These are phyloP conservation scores for Siphamia tubifer DNA, from an alignment of 2,113 vertebrate species.

Conservation along the genomic window DNA sequence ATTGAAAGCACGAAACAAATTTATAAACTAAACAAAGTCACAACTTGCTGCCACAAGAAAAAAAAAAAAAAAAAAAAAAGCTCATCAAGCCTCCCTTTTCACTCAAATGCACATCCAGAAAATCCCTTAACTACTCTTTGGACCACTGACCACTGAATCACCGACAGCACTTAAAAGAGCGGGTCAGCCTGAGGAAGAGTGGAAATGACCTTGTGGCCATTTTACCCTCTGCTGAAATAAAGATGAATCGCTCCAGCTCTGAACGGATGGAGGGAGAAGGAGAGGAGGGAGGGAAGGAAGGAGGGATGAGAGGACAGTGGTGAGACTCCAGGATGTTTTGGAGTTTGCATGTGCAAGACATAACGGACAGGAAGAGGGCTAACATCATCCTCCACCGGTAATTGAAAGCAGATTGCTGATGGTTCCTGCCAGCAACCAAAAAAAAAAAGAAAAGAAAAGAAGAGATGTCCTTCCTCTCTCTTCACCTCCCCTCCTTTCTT, in stretches of 20 bases:
- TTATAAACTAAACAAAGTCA: not conserved
- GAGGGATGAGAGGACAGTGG: slow-evolving; percentile 56
- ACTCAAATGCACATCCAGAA: slow-evolving; percentile 6
- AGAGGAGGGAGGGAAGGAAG: not conserved
- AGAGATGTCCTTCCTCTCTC: slow-evolving; percentile 60
- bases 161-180: slow-evolving; percentile 26
- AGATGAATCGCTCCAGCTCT: slow-evolving; percentile 54
- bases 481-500: slow-evolving; percentile 18
- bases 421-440: slow-evolving; percentile 63
- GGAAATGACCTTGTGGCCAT: slow-evolving; percentile 47
- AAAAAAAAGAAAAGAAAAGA: slow-evolving; percentile 17
- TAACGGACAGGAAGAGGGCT: slow-evolving; percentile 80
- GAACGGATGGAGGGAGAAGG: slow-evolving; percentile 5
- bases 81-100: not conserved
- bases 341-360: slow-evolving; percentile 78
- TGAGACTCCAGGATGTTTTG: slow-evolving; percentile 78
- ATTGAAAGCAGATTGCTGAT: slow-evolving; percentile 78
- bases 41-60: not conserved
- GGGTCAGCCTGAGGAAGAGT: slow-evolving; percentile 38
- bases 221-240: slow-evolving; percentile 34
- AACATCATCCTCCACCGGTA: slow-evolving; percentile 77
- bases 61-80: too few relatives aligned
- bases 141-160: slow-evolving; percentile 34
- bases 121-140: slow-evolving; percentile 1
- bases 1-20: slow-evolving; percentile 11